These are phyloP conservation scores for Probosciger aterrimus DNA, from an alignment of 2,113 vertebrate species.

Conservation along the genomic window DNA sequence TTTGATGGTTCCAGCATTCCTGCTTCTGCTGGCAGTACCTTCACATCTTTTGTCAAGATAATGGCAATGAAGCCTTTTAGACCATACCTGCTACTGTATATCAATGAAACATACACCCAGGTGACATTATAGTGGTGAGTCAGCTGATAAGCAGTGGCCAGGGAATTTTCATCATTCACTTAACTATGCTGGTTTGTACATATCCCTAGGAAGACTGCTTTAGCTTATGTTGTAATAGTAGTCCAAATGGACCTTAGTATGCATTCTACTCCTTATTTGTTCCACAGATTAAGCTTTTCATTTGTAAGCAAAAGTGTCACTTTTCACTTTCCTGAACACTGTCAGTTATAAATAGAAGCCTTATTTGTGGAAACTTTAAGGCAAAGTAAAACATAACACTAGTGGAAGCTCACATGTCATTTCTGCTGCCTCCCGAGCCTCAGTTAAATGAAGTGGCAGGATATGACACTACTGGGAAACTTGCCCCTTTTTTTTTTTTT, in stretches of 20 bases:
- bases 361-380: neutral
- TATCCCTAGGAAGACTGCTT: neutral
- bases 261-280: neutral
- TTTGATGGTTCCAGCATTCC: neutral
- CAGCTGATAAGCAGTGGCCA: neutral
- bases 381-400: neutral
- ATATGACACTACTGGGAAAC: neutral
- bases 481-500: neutral
- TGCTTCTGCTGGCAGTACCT: neutral
- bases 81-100: rapidly evolving
- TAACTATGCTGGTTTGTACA: neutral
- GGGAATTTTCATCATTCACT: neutral
- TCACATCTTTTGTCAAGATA: neutral
- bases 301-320: neutral
- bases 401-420: neutral
- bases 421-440: neutral
- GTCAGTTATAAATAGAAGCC: neutral
- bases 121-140: neutral
- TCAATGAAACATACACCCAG: rapidly evolving
- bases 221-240: neutral
- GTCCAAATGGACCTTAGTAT: neutral
- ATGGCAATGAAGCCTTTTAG: neutral
- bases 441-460: neutral
- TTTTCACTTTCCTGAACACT: neutral
- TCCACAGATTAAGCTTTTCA: neutral